Evolutionary conservation across 2,113 vertebrate genomes (phyloP).

Genomic region (Nibea coibor): DNA sequence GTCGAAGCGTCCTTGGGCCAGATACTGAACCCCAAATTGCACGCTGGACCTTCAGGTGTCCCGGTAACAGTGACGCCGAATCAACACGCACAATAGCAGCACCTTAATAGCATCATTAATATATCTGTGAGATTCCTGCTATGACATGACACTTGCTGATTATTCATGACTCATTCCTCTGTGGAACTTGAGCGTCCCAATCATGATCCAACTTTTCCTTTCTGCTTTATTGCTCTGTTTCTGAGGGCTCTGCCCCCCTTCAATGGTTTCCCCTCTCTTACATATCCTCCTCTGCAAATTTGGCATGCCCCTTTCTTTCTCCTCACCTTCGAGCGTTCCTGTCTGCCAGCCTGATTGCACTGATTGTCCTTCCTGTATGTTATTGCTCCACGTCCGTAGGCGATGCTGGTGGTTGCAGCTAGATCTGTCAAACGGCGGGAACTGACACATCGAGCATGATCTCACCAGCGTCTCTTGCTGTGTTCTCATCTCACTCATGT

Average conservation of each 20-base stretch:
- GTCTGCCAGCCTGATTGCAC: constrained; percentile 15
- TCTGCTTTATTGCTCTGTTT: neutral
- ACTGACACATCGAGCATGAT: neutral
- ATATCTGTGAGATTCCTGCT: too few species aligned
- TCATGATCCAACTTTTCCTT: neutral
- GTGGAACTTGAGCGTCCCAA: neutral
- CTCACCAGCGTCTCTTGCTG: constrained; percentile 17
- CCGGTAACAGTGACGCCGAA: too few species aligned
- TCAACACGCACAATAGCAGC: too few species aligned
- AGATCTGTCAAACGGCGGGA: constrained; percentile 43
- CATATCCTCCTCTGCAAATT: neutral
- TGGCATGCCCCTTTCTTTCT: neutral
- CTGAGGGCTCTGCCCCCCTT: neutral
- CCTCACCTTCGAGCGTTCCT: constrained; percentile 3
- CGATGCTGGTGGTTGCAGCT: constrained; percentile 5
- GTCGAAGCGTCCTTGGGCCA: too few species aligned
- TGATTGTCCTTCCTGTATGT: neutral
- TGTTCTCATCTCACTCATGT: neutral
- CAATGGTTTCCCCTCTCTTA: too few species aligned
- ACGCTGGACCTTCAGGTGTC: too few species aligned
- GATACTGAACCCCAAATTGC: too few species aligned
- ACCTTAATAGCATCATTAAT: too few species aligned
- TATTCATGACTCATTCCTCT: neutral
- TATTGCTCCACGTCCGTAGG: neutral
- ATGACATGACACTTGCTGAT: neutral